Base-by-base conservation (phyloP, 2,113 vertebrate genomes). In the Ciconia stormi region DNA sequence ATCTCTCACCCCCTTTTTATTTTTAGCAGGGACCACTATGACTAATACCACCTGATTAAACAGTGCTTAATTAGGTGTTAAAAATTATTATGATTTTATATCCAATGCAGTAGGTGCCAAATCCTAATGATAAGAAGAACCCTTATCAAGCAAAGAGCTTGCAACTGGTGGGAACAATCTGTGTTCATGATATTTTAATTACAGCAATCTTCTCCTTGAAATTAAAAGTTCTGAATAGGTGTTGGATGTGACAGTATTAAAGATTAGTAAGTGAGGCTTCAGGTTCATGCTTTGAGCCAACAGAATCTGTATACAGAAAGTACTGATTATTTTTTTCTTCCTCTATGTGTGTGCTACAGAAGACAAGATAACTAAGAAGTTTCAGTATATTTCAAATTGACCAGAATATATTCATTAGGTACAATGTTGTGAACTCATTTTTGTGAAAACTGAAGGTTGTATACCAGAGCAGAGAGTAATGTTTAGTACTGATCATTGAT, bases 11-110 rank as follows among this genome's bases (percentile, higher is more conserved):
- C n/a, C 2, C 1, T 61, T 94, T 90, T 90, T 80, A 88, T 90
- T 96, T 96, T 87, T 94, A 91, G 53, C 70, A 78, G 38, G 17
- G 22, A 82, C 72, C 8, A 61, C 72, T 87, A 65, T 94, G 93
- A 87, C 72, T 94, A 95, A 87, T 91, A 36, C 16, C 30, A 94
- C 29, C n/a, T 93, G 83, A 95, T 89, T 96, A 94, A 96, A 79
- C 47, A 89, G 5, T 80, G 76, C 7, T 87, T 95, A 96, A 96
- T 89, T 93, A 83, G 7, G 42, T 96, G 84, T 79, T 96, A 72
- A 94, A 95, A 96, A 72, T 76, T 56, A 72, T 52, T 16, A 72
- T 26, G 13, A 87, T 90, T 96, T 93, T 93, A 69, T 88, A 66
- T 71, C 36, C 3, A 8, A 72, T 88, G 29, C 11, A 47, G 38